A percentile compares a stretch with the other conserved stretches of the same genome.
These are phyloP conservation scores for Drosophila testacea DNA, from an alignment of 2,888 invertebrate species.

Conservation along the genomic window DNA sequence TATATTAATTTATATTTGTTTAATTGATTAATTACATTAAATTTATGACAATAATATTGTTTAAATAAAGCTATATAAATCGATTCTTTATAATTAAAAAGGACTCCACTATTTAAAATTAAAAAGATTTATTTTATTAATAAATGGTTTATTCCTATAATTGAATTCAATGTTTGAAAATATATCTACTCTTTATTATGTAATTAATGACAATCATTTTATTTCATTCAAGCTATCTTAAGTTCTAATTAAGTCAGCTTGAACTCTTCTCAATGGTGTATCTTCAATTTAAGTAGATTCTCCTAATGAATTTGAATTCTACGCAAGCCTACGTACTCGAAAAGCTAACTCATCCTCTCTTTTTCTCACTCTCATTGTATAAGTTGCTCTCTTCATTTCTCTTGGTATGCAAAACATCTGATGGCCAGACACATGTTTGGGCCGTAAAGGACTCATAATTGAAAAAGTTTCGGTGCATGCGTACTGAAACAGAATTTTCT, in stretches of 20 bases:
- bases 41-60: too few species aligned
- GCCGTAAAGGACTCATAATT: slow-evolving; percentile 17
- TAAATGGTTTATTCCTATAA: too few species aligned
- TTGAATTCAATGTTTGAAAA: too few species aligned
- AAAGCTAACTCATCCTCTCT: background rate
- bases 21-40: too few species aligned
- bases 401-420: slow-evolving; percentile 60
- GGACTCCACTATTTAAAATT: too few species aligned
- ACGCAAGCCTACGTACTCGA: background rate
- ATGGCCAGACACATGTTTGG: slow-evolving; percentile 65
- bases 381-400: background rate
- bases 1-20: too few species aligned
- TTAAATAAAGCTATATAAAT: too few species aligned
- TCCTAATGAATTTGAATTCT: background rate
- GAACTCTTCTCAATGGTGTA: background rate
- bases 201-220: background rate
- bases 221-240: background rate
- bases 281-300: background rate
- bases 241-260: background rate
- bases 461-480: slow-evolving; percentile 63
- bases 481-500: slow-evolving; percentile 60
- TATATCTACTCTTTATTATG: too few species aligned
- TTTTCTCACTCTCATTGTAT: background rate
- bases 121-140: too few species aligned
- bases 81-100: too few species aligned